Evolutionary conservation across 2,797 vertebrate species (phyloP).

Genomic region (Syndactyla subalaris): DNA sequence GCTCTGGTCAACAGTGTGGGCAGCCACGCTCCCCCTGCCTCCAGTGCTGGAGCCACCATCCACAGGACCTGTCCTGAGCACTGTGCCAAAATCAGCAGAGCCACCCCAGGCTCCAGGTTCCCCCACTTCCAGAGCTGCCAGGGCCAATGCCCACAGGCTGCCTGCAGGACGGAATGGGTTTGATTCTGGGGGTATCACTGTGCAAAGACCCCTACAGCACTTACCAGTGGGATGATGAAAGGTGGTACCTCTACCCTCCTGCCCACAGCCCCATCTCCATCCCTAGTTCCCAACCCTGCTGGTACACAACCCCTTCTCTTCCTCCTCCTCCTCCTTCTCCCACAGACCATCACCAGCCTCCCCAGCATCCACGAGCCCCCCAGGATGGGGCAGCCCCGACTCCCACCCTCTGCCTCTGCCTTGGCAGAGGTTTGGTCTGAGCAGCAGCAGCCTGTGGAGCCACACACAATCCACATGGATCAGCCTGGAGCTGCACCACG

Average conservation of each 20-base stretch:
- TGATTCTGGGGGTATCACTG: not conserved
- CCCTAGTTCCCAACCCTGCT: not conserved
- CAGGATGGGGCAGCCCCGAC: fast-evolving
- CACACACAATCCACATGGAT: fast-evolving
- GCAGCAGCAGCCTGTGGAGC: not conserved
- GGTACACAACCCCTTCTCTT: not conserved
- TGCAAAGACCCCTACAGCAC: not conserved
- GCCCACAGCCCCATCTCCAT: not conserved
- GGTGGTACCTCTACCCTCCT: not conserved
- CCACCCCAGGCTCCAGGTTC: fast-evolving
- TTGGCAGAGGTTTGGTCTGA: not conserved
- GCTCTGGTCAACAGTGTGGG: not conserved
- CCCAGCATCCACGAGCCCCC: fast-evolving
- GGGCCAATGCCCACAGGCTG: not conserved
- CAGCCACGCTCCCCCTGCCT: not conserved
- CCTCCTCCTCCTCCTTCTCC: not conserved
- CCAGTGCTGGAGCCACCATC: fast-evolving
- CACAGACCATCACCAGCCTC: not conserved
- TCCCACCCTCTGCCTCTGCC: not conserved
- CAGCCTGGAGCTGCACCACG: not conserved
- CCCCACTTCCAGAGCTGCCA: not conserved
- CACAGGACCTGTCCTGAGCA: fast-evolving
- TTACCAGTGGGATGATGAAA: not conserved
- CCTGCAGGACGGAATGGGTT: not conserved
- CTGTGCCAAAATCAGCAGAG: not conserved